Conservation (phyloP, 2,113 vertebrate species). For the Vimba vimba region DNA sequence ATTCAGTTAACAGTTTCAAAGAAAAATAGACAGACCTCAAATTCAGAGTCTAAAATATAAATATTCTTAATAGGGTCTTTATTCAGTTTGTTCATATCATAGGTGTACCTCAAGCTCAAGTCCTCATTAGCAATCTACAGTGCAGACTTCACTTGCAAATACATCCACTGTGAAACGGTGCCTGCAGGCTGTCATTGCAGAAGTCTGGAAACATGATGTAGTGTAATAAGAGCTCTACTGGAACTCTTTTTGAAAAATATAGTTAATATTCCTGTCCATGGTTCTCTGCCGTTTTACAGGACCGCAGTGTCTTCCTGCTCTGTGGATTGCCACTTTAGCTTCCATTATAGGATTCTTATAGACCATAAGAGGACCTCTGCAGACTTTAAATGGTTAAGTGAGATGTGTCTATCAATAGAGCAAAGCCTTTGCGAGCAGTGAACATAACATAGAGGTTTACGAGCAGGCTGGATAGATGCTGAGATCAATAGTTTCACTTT, state of each 20-base stretch:
- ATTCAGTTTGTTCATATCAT: not conserved
- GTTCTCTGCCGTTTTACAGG: not conserved
- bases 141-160: not conserved
- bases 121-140: slow-evolving; percentile 4
- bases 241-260: slow-evolving; percentile 21
- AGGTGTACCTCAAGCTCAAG: not conserved
- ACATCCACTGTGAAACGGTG: not conserved
- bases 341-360: slow-evolving; percentile 14
- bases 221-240: slow-evolving; percentile 2
- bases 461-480: slow-evolving; percentile 11
- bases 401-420: slow-evolving; percentile 5
- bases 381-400: not conserved
- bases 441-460: not conserved
- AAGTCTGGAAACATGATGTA: slow-evolving; percentile 13
- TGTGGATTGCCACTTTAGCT: not conserved
- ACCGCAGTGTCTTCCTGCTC: not conserved
- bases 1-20: not conserved
- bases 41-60: not conserved
- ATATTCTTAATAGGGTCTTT: not conserved
- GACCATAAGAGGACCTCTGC: not conserved
- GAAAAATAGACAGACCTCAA: not conserved
- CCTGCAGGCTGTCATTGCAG: not conserved
- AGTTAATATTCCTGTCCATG: not conserved
- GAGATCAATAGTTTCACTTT: slow-evolving; percentile 32
- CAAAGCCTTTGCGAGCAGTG: not conserved